Conservation (phyloP, 2,797 vertebrate genomes). For the Eulemur rubriventer region DNA sequence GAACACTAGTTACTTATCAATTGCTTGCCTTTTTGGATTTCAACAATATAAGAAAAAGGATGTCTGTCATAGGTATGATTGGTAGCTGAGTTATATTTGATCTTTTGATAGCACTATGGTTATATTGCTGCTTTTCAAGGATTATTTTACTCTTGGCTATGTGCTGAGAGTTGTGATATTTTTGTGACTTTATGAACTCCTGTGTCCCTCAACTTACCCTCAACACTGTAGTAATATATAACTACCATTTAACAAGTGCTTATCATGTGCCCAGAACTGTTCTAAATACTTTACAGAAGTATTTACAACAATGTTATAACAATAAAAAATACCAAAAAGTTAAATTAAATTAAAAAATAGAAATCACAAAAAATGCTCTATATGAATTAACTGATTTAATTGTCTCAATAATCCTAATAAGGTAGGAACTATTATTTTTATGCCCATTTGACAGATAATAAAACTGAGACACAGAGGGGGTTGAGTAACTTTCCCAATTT, state of each 20-base stretch:
- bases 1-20: slow-evolving; percentile 86
- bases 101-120: neutral
- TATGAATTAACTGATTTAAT: neutral
- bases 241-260: neutral
- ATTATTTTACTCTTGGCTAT: neutral
- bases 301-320: neutral
- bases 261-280: neutral
- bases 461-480: neutral
- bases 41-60: slow-evolving; percentile 89
- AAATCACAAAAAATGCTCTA: neutral
- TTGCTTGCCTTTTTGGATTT: slow-evolving; percentile 89
- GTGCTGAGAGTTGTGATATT: neutral
- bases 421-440: neutral
- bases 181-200: slow-evolving; percentile 5
- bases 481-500: neutral
- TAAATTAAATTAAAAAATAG: neutral
- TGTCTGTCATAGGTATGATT: slow-evolving; percentile 88
- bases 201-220: neutral
- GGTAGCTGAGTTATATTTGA: slow-evolving; percentile 32
- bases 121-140: neutral
- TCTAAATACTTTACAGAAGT: neutral
- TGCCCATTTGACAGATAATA: neutral
- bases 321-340: neutral
- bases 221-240: neutral
- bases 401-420: neutral